A percentile compares a stretch with the other conserved stretches of the same genome.
Conservation (phyloP, 2,113 vertebrate species). For the Heterotilapia buettikoferi region DNA sequence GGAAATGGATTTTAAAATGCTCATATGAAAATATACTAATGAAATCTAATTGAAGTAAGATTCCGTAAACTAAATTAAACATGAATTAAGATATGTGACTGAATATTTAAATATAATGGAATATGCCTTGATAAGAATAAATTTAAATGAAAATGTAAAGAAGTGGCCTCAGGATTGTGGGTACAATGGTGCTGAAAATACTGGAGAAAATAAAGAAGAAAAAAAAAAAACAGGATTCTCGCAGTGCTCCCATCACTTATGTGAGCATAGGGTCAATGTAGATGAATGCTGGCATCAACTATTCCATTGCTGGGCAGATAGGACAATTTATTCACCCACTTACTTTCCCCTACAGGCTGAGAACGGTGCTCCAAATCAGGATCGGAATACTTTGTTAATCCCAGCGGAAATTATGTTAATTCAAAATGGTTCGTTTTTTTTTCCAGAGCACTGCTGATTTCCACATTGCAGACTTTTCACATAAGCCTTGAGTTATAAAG, state of each 20-base stretch:
- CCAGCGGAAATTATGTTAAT: neutral
- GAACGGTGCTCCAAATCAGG: neutral
- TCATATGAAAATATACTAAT: too few species aligned
- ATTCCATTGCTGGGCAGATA: neutral
- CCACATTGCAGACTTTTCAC: neutral
- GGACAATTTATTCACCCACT: neutral
- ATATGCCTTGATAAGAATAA: neutral
- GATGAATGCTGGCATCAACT: neutral
- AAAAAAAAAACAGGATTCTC: neutral
- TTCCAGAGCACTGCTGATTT: neutral
- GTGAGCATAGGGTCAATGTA: neutral
- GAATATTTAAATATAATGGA: neutral
- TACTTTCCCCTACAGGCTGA: neutral
- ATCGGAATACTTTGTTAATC: neutral
- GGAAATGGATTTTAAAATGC: too few species aligned
- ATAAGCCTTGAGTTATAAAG: constrained; percentile 32
- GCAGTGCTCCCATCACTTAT: neutral
- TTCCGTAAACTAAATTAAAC: too few species aligned
- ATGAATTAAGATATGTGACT: neutral
- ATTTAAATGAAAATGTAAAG: neutral
- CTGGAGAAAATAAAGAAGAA: neutral
- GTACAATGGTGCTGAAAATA: neutral
- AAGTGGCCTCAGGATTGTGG: neutral
- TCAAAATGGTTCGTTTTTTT: neutral
- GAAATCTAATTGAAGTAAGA: neutral